Evolutionary conservation across 2,888 invertebrate genomes (phyloP).

Genomic region (Drosophila recens): DNA sequence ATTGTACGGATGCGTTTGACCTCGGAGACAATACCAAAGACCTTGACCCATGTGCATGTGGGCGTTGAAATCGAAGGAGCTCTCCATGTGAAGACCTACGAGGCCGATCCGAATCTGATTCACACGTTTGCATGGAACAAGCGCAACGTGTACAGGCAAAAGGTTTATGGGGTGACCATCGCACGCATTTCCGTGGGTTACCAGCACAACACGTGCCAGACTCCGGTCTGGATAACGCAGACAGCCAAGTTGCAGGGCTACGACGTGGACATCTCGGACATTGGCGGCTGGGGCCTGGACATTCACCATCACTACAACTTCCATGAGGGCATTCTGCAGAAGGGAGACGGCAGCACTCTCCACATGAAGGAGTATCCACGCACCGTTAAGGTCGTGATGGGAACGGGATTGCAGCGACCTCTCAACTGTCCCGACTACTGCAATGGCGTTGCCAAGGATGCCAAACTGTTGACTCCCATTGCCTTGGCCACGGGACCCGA

Average conservation of each 20-base stretch:
- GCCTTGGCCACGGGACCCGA: constrained; percentile 97
- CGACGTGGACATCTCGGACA: constrained; percentile 98
- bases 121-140: constrained; percentile 99
- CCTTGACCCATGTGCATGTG: constrained; percentile 95
- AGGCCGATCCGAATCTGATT: constrained; percentile 97
- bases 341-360: constrained; percentile 97
- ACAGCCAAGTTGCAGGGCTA: constrained; percentile 97
- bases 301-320: constrained; percentile 99
- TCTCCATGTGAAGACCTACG: constrained; percentile 95
- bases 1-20: constrained; percentile 96
- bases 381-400: constrained; percentile 96
- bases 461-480: constrained; percentile 95
- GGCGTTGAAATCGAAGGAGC: constrained; percentile 97
- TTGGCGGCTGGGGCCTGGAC: constrained; percentile 99
- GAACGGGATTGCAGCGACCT: constrained; percentile 94
- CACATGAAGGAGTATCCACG: constrained; percentile 97
- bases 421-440: constrained; percentile 95
- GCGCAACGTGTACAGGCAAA: constrained; percentile 98
- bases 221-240: constrained; percentile 97
- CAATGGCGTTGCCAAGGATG: constrained; percentile 93
- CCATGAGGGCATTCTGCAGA: constrained; percentile 98
- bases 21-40: constrained; percentile 91
- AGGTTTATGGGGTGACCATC: constrained; percentile 95
- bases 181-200: constrained; percentile 97
- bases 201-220: constrained; percentile 94